A percentile compares a stretch with the other conserved stretches of the same genome.
Conservation (phyloP, 2,113 vertebrate species). For the Aviceda subcristata region DNA sequence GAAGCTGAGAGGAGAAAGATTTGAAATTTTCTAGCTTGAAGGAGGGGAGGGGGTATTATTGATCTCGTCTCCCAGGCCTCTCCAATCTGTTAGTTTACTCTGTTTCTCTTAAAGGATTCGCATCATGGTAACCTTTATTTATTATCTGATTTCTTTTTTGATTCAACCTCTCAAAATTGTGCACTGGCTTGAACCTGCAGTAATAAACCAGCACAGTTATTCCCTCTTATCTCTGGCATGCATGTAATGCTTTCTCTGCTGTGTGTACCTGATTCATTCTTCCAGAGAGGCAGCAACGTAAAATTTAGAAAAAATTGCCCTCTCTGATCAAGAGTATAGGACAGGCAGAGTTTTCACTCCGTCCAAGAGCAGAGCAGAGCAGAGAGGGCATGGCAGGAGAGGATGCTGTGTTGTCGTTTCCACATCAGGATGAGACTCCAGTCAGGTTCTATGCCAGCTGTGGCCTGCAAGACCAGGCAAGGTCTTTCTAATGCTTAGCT, state of each 20-base stretch:
- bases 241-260: constrained; percentile 15
- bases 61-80: constrained; percentile 20
- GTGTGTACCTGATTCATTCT: neutral
- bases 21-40: constrained; percentile 26
- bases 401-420: rapidly evolving
- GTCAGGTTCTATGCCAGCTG: neutral
- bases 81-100: constrained; percentile 36
- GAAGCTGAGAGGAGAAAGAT: neutral
- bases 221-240: neutral
- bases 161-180: constrained; percentile 35
- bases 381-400: neutral
- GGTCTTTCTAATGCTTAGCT: neutral
- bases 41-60: constrained; percentile 14
- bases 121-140: constrained; percentile 50
- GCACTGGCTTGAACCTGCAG: constrained; percentile 33
- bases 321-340: neutral
- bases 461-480: neutral
- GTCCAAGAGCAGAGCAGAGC: neutral
- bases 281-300: constrained; percentile 4
- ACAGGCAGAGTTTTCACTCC: neutral
- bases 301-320: neutral
- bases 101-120: constrained; percentile 37
- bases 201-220: constrained; percentile 42
- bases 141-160: constrained; percentile 61
- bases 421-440: neutral